A percentile compares a stretch with the other conserved stretches of the same genome.
Conservation (phyloP, 2,113 vertebrate species). For the Pteronura brasiliensis region DNA sequence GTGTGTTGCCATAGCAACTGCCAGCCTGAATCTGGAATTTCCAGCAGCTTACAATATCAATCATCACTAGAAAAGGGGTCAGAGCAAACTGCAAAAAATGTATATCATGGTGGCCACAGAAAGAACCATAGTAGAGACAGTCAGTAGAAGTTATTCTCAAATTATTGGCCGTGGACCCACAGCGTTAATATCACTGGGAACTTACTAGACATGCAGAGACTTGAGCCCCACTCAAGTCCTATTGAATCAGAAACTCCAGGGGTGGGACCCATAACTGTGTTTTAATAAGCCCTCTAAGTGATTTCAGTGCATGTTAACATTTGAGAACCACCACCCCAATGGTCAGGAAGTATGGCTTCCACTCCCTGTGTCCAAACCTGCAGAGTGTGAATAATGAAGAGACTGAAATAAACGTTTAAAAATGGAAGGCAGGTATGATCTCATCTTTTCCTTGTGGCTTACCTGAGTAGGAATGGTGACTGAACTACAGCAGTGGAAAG, state of each 20-base stretch:
- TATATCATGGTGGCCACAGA: not conserved
- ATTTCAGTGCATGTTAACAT: not conserved
- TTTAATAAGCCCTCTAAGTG: not conserved
- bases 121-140: not conserved
- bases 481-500: not conserved
- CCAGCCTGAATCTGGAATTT: conserved; percentile 58
- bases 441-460: conserved; percentile 25
- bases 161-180: not conserved
- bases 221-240: not conserved
- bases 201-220: not conserved
- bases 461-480: not conserved
- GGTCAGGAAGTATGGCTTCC: not conserved
- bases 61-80: conserved; percentile 41
- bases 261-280: not conserved
- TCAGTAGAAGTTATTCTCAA: not conserved
- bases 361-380: not conserved
- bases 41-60: conserved; percentile 57
- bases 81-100: conserved; percentile 32
- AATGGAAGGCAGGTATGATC: conserved; percentile 23
- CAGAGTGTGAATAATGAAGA: not conserved
- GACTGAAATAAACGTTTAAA: conserved; percentile 27
- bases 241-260: not conserved
- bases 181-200: not conserved
- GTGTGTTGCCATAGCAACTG: conserved; percentile 62
- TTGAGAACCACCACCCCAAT: not conserved